Evolutionary conservation across 2,888 invertebrate species (phyloP), one percentile per base, ranked within the genome.

Genomic region (Apocheima hispidaria): DNA sequence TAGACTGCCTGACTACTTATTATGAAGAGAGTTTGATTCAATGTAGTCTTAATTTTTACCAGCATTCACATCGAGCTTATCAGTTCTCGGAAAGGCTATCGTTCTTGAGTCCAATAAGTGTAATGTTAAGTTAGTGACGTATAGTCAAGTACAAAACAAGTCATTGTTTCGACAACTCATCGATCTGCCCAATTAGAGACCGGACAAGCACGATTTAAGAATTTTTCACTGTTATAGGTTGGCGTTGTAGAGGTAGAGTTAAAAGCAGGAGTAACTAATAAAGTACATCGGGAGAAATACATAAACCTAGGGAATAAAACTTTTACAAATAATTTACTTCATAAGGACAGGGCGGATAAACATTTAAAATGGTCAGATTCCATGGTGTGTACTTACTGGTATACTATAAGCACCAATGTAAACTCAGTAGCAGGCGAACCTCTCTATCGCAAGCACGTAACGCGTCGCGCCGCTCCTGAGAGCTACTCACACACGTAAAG

Each of bases 181-280:
- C 84, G 77, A 80, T 84, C 82, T 81, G 74, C 67, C 77, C 84
- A 86, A 86, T 86, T 85, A 85, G 75, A 81, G 66, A 71, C 69
- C 71, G 66, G 78, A 78, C 81, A 79, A 75, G 79, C 78, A 67
- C 74, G 79, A 83, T 82, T 83, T 73, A 71, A 70, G 68, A 72
- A 76, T 79, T 74, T 72, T 76, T 71, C 70, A 77, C 71, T 74
- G 78, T 72, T 65, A 66, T 66, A 55, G 23, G 61, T 64, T 18
- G 20, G 30, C 5, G 33, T 5, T 30, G 6, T 21, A 21, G 20
- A 40, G 2, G 21, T 23, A 41, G 21, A 41, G 21, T 41, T 5
- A 41, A 23, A 6, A 21, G 23, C 4, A 41, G 36, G 3, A n/a
- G 1, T 6, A 6, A 4, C 9, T 2, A 6, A 26, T 26, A 26